phyloP scores from a whole-genome alignment of 1,140 invertebrate species.

The Choristoneura fumiferana region DNA sequence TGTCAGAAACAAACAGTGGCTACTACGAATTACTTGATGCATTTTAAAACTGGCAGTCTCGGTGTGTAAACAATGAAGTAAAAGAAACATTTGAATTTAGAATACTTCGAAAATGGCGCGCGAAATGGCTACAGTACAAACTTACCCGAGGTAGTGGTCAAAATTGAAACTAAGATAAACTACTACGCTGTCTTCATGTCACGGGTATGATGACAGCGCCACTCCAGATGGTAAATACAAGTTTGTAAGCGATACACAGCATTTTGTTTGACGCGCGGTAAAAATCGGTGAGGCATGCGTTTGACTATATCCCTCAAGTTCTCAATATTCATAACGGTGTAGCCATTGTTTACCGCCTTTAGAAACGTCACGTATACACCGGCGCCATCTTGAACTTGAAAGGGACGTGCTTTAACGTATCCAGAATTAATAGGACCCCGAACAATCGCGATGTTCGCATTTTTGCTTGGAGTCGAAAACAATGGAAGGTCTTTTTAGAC shows the following conservation, averaged over 20 bases:
- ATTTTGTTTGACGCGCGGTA: constrained; percentile 34
- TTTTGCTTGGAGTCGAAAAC: constrained; percentile 24
- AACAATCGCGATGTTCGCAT: constrained; percentile 28
- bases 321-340: constrained; percentile 70
- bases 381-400: constrained; percentile 64
- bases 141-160: no score
- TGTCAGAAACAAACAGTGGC: neutral
- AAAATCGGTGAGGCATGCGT: constrained; percentile 53
- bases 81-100: constrained; percentile 31
- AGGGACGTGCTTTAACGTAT: constrained; percentile 54
- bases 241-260: neutral
- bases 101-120: constrained; percentile 39
- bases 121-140: no score
- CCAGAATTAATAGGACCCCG: constrained; percentile 41
- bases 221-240: neutral
- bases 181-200: no score
- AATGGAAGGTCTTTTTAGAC: constrained; percentile 34
- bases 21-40: neutral
- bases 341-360: constrained; percentile 62
- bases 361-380: constrained; percentile 56
- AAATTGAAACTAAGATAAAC: no score
- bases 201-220: no score
- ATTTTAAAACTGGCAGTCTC: constrained; percentile 1
- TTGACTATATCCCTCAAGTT: constrained; percentile 44
- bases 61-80: neutral